phyloP scores from a whole-genome alignment of 2,797 vertebrate genomes.

The Myotis myotis region DNA sequence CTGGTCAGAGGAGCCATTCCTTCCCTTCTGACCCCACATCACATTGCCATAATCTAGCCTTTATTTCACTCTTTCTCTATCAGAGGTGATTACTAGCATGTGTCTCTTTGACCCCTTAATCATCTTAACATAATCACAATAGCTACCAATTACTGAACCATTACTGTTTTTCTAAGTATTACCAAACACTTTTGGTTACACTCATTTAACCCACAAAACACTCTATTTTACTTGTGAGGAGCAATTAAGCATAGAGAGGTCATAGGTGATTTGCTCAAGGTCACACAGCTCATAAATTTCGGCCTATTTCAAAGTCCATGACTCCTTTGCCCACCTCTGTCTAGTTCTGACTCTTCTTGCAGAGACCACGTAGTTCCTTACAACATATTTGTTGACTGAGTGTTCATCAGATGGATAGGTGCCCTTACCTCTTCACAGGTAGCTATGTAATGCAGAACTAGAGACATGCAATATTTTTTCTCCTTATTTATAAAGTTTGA shows the following conservation, averaged over 20 bases:
- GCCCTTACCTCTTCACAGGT: not conserved
- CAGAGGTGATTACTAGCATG: not conserved
- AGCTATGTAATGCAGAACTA: not conserved
- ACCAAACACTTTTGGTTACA: not conserved
- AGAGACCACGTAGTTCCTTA: not conserved
- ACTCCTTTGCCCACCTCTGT: not conserved
- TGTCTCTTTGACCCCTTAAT: not conserved
- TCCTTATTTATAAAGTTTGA: not conserved
- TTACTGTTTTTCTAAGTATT: not conserved
- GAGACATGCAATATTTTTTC: not conserved
- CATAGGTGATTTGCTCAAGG: not conserved
- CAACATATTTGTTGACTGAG: not conserved
- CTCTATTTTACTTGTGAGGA: not conserved
- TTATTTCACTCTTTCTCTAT: not conserved
- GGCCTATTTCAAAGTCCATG: not conserved
- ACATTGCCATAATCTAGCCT: not conserved
- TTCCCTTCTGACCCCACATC: not conserved
- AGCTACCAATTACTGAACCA: not conserved
- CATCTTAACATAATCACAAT: not conserved
- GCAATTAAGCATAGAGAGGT: not conserved
- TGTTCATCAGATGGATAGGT: not conserved
- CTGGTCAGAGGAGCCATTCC: not conserved
- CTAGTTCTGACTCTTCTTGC: not conserved
- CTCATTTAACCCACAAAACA: slow-evolving; percentile 4
- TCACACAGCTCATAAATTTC: not conserved